Percentiles rank a stretch among this genome's conserved stretches.
Evolutionary conservation across 30 jellyfish, hydroid and myxozoan genomes (phyloP).

Genomic region (Turritopsis dohrnii): DNA sequence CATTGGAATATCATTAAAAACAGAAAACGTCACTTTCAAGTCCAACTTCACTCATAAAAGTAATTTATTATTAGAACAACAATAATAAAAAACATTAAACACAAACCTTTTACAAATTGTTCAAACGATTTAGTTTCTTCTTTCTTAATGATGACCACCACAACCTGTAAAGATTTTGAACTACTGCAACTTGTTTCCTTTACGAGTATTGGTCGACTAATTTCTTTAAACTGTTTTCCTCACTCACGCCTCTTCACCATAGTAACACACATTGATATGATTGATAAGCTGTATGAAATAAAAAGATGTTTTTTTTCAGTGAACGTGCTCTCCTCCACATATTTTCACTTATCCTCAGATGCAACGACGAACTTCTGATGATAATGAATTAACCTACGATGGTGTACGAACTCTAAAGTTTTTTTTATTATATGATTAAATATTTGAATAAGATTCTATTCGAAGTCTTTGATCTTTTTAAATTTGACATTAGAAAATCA

Average conservation of each 20-base stretch:
- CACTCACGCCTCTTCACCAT: not conserved
- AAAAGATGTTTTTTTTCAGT: not conserved
- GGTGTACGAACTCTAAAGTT: not conserved
- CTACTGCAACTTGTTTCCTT: not conserved
- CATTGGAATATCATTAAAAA: too few relatives aligned
- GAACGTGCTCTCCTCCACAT: not conserved
- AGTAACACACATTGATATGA: not conserved
- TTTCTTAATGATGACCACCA: too few relatives aligned
- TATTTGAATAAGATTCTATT: not conserved
- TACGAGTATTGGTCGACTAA: not conserved
- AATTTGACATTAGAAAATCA: not conserved
- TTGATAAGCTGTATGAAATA: not conserved
- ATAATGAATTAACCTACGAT: not conserved
- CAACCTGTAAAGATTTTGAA: too few relatives aligned
- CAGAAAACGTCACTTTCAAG: too few relatives aligned
- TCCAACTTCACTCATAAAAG: too few relatives aligned
- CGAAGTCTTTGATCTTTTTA: not conserved
- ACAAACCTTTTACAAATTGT: too few relatives aligned
- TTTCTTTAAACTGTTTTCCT: not conserved
- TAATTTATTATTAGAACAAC: too few relatives aligned
- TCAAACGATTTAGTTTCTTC: too few relatives aligned
- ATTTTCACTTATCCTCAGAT: too few relatives aligned
- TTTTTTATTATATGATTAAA: too few relatives aligned
- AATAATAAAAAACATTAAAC: too few relatives aligned
- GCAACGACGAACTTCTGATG: too few relatives aligned